These are phyloP conservation scores for Athalia rosae DNA, from an alignment of 2,888 invertebrate species.

Conservation along the genomic window DNA sequence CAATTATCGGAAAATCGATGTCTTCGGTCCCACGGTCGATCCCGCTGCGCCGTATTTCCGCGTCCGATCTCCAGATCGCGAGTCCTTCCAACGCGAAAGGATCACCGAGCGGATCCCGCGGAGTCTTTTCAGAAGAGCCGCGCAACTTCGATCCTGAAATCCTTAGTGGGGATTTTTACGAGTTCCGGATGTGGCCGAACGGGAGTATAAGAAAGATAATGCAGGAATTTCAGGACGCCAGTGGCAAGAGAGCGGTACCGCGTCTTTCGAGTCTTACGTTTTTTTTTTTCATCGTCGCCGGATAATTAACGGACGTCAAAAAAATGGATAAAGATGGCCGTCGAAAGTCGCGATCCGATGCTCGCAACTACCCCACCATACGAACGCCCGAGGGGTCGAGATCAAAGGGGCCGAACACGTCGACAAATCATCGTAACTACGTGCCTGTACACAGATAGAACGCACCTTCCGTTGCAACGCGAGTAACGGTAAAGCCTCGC, in stretches of 20 bases:
- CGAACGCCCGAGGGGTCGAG: conserved; percentile 1
- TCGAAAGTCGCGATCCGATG: conserved; percentile 9
- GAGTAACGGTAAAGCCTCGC: not conserved
- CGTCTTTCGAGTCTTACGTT: no score
- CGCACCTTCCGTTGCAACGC: not conserved
- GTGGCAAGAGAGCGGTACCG: not conserved
- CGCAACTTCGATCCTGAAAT: not conserved
- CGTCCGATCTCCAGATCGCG: not conserved
- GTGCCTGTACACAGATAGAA: not conserved
- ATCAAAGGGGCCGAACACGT: conserved; percentile 40
- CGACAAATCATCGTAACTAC: conserved; percentile 38
- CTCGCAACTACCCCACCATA: not conserved
- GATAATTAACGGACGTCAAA: conserved; percentile 40
- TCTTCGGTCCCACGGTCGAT: not conserved
- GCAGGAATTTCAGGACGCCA: conserved; percentile 10
- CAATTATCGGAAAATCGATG: not conserved
- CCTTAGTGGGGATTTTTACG: not conserved
- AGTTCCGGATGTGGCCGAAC: conserved; percentile 19
- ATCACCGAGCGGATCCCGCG: not conserved
- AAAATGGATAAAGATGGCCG: conserved; percentile 36
- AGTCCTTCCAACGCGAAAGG: no score
- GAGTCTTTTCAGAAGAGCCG: no score
- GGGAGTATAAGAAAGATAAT: conserved; percentile 15
- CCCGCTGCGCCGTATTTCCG: not conserved
- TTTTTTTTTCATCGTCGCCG: conserved; percentile 14